These are phyloP conservation scores for Amphiprion clarkii DNA, from an alignment of 2,797 vertebrate genomes.

Conservation along the genomic window DNA sequence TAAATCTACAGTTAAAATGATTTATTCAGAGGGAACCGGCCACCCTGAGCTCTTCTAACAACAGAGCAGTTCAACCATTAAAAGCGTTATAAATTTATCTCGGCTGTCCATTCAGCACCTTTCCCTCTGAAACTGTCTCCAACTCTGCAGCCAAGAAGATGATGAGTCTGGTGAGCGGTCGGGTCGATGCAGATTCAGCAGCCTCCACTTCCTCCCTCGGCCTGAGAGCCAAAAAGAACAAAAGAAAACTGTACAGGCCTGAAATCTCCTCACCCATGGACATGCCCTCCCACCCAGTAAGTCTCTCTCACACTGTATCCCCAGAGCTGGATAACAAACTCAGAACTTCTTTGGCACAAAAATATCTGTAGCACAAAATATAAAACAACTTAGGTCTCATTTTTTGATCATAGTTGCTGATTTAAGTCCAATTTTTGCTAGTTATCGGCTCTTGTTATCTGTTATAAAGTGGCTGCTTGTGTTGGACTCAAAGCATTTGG, in stretches of 20 bases:
- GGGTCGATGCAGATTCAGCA: conserved; percentile 50
- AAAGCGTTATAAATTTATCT: not conserved
- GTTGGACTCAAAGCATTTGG: too few species aligned
- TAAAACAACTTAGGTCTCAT: too few species aligned
- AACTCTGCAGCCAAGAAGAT: conserved; percentile 84
- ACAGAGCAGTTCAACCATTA: not conserved
- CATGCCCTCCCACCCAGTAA: conserved; percentile 79
- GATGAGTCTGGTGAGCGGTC: conserved; percentile 84
- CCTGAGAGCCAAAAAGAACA: conserved; percentile 71
- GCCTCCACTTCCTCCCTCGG: conserved; percentile 59
- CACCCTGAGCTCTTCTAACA: too few species aligned
- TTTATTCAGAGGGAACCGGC: not conserved
- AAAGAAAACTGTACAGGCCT: conserved; percentile 77
- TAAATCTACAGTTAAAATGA: not conserved
- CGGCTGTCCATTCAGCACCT: too few species aligned
- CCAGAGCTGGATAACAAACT: too few species aligned
- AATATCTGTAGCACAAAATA: too few species aligned
- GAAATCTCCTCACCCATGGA: conserved; percentile 86
- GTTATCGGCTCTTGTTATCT: too few species aligned
- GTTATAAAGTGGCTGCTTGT: too few species aligned
- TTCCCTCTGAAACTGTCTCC: not conserved
- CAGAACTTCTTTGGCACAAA: too few species aligned
- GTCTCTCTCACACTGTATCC: not conserved
- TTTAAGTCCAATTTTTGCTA: too few species aligned
- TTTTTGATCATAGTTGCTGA: too few species aligned